Conservation (phyloP, 1,140 invertebrate genomes). For the Fopius arisanus region DNA sequence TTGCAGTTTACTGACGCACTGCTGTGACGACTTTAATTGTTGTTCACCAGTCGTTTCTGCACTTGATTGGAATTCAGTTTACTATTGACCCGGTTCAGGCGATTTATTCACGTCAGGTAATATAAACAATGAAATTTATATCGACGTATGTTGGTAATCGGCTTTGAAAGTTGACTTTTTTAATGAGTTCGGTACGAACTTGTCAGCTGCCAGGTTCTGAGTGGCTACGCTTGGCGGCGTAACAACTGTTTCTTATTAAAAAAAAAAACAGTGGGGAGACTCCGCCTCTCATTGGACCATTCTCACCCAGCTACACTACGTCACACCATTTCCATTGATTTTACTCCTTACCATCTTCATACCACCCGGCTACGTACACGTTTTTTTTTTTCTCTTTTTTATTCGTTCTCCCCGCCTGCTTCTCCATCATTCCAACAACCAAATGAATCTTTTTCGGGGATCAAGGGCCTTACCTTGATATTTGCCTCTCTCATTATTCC, state of each 20-base stretch:
- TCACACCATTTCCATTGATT: slow-evolving; percentile 61
- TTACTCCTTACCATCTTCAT: slow-evolving; percentile 62
- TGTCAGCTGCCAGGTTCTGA: slow-evolving; percentile 48
- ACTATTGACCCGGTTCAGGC: no score
- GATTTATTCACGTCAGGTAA: background rate
- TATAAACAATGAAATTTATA: slow-evolving; percentile 18
- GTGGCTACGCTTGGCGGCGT: slow-evolving; percentile 51
- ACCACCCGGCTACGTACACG: slow-evolving; percentile 50
- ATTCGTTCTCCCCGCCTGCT: no score
- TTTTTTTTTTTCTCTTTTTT: background rate
- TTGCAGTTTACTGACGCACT: no score
- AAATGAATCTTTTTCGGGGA: no score
- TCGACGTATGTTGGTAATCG: slow-evolving; percentile 31
- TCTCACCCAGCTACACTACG: slow-evolving; percentile 59
- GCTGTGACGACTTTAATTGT: no score
- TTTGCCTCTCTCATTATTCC: no score
- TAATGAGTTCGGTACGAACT: slow-evolving; percentile 30
- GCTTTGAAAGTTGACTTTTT: slow-evolving; percentile 34
- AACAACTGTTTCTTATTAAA: no score
- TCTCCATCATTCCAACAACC: no score
- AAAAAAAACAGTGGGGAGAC: slow-evolving; percentile 29
- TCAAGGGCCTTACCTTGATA: no score
- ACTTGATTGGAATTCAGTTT: no score
- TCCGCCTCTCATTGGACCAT: slow-evolving; percentile 45
- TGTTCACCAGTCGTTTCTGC: no score